Percentiles rank a stretch among this genome's conserved stretches.
Conservation (phyloP, 1,140 invertebrate genomes). For the Micrasema minimum region DNA sequence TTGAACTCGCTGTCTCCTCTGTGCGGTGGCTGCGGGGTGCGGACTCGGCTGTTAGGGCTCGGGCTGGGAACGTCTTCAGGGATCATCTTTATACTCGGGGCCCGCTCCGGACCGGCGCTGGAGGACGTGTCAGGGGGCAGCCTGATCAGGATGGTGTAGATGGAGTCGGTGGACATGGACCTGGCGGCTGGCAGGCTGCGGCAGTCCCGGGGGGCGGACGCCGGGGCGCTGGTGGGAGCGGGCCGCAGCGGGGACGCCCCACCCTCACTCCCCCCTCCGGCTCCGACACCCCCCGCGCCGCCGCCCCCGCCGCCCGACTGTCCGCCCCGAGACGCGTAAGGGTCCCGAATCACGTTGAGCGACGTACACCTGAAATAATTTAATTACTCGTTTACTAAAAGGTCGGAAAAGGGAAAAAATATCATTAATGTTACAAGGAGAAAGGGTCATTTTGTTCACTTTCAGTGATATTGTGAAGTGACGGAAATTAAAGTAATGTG, state of each 20-base stretch:
- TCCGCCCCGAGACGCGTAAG: constrained; percentile 65
- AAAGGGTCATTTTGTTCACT: neutral
- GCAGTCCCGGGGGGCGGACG: constrained; percentile 64
- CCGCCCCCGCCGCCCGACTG: constrained; percentile 41
- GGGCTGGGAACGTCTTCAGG: constrained; percentile 73
- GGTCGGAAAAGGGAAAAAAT: neutral
- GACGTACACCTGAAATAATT: constrained; percentile 74
- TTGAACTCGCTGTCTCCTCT: constrained; percentile 66
- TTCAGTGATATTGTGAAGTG: no score
- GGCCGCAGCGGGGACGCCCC: constrained; percentile 61
- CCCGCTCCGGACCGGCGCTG: constrained; percentile 65
- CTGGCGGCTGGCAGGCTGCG: constrained; percentile 69
- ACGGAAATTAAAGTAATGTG: no score
- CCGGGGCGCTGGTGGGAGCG: constrained; percentile 51
- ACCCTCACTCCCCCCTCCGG: constrained; percentile 55
- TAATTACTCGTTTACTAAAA: constrained; percentile 6
- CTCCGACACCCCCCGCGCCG: constrained; percentile 57
- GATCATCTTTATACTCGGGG: constrained; percentile 88
- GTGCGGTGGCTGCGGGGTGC: constrained; percentile 56
- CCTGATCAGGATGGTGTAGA: constrained; percentile 93
- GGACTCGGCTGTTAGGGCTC: constrained; percentile 54
- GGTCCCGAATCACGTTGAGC: constrained; percentile 82
- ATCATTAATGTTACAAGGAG: neutral
- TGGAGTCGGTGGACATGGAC: constrained; percentile 77
- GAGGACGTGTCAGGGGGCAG: constrained; percentile 73